phyloP scores from a whole-genome alignment of 2,888 invertebrate species.

The Aleiodes testaceus region DNA sequence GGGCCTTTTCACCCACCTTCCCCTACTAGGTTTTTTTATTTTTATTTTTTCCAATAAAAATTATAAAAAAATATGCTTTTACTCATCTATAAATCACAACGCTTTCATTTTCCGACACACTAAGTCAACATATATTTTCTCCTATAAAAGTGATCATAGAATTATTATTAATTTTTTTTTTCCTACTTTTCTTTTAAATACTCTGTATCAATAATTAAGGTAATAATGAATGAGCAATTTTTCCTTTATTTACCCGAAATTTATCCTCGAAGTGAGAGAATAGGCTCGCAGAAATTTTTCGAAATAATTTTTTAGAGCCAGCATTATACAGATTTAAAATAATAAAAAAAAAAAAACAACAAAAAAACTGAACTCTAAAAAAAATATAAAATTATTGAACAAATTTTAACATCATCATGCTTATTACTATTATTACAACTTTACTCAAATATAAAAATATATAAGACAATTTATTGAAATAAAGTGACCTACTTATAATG shows the following conservation, averaged over 20 bases:
- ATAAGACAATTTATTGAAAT: slow-evolving; percentile 23
- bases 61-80: slow-evolving; percentile 56
- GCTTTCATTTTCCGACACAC: slow-evolving; percentile 32
- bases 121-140: slow-evolving; percentile 30
- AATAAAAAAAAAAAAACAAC: too few relatives aligned
- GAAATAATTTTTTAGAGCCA: background rate
- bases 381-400: too few relatives aligned
- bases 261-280: slow-evolving; percentile 17
- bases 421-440: background rate
- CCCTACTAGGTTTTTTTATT: slow-evolving; percentile 40
- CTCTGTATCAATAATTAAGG: slow-evolving; percentile 24
- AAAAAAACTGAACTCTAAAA: background rate
- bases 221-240: slow-evolving; percentile 51
- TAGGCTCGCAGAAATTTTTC: slow-evolving; percentile 18
- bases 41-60: slow-evolving; percentile 47
- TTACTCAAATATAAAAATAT: background rate
- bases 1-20: too few relatives aligned
- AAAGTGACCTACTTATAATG: slow-evolving; percentile 24
- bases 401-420: background rate
- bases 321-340: background rate
- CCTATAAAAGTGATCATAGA: slow-evolving; percentile 36
- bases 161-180: slow-evolving; percentile 1
- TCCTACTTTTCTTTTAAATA: slow-evolving; percentile 15
- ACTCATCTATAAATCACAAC: slow-evolving; percentile 52
- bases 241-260: slow-evolving; percentile 34